Conservation (phyloP, 35 echinoderm and acorn worm species). For the Anneissia japonica region DNA sequence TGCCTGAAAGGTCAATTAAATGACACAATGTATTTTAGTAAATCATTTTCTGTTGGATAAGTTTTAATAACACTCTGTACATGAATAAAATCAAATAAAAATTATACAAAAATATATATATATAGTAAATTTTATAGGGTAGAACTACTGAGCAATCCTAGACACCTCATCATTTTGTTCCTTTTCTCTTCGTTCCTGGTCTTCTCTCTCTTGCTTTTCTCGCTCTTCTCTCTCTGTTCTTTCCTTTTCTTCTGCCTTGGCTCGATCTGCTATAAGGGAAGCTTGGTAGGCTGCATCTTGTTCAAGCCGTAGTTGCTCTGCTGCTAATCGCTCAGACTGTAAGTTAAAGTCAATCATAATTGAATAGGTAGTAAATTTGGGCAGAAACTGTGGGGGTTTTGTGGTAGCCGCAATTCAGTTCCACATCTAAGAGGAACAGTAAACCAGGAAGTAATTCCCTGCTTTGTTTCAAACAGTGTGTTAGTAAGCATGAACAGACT, state of each 20-base stretch:
- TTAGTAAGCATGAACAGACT: too few species aligned
- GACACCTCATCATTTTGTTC: constrained; percentile 64
- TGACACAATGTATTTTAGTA: too few species aligned
- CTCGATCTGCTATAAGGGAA: constrained; percentile 81
- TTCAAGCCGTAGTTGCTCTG: constrained; percentile 69
- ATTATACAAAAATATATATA: background rate
- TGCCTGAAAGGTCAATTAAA: constrained; percentile 70
- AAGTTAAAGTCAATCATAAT: too few species aligned
- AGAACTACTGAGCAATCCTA: background rate
- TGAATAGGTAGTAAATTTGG: too few species aligned
- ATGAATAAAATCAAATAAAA: too few species aligned
- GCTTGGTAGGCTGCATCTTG: constrained; percentile 91
- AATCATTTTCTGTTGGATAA: too few species aligned
- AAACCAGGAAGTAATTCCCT: too few species aligned
- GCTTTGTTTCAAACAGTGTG: too few species aligned
- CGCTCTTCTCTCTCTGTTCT: constrained; percentile 72
- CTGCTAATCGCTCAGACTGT: constrained; percentile 67
- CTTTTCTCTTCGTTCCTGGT: constrained; percentile 41
- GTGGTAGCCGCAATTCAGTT: too few species aligned
- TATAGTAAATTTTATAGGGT: background rate
- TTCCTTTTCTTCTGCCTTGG: constrained; percentile 88
- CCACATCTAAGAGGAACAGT: too few species aligned
- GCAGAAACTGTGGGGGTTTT: too few species aligned
- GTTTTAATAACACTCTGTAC: too few species aligned
- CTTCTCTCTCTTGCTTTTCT: constrained; percentile 41